A percentile compares a stretch with the other conserved stretches of the same genome.
These are phyloP conservation scores for Monopis laevigella DNA, from an alignment of 2,888 invertebrate species.

Conservation along the genomic window DNA sequence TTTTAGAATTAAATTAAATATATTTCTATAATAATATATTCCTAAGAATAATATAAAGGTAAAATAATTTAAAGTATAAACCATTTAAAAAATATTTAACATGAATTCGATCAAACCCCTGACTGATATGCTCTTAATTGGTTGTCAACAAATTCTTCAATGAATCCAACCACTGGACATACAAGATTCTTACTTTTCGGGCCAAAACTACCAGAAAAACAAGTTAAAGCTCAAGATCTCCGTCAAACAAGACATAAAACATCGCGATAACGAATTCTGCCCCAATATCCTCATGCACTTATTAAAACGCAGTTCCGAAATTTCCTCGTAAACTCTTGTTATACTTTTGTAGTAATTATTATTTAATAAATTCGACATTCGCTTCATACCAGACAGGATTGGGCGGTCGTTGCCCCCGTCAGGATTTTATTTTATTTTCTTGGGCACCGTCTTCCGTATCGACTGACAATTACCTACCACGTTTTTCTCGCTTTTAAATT, in stretches of 20 bases:
- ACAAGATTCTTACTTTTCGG: slow-evolving; percentile 44
- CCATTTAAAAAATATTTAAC: no score
- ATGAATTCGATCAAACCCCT: no score
- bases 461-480: neutral
- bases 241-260: slow-evolving; percentile 22
- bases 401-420: slow-evolving; percentile 7
- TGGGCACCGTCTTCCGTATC: slow-evolving; percentile 5
- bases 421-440: slow-evolving; percentile 6
- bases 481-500: slow-evolving; percentile 4
- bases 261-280: neutral
- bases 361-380: slow-evolving; percentile 29
- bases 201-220: slow-evolving; percentile 43
- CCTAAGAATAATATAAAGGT: no score
- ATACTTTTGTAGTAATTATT: slow-evolving; percentile 31
- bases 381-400: slow-evolving; percentile 5
- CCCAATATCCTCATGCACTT: neutral
- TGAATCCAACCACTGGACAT: slow-evolving; percentile 41
- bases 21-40: no score
- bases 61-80: no score
- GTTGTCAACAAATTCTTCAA: slow-evolving; percentile 59
- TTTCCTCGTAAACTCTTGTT: slow-evolving; percentile 26
- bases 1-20: no score
- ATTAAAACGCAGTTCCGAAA: slow-evolving; percentile 3
- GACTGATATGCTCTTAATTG: slow-evolving; percentile 42
- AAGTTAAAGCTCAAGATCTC: slow-evolving; percentile 37